Base-by-base conservation (phyloP, 2,888 invertebrate species). In the Drosophila lutescens region DNA sequence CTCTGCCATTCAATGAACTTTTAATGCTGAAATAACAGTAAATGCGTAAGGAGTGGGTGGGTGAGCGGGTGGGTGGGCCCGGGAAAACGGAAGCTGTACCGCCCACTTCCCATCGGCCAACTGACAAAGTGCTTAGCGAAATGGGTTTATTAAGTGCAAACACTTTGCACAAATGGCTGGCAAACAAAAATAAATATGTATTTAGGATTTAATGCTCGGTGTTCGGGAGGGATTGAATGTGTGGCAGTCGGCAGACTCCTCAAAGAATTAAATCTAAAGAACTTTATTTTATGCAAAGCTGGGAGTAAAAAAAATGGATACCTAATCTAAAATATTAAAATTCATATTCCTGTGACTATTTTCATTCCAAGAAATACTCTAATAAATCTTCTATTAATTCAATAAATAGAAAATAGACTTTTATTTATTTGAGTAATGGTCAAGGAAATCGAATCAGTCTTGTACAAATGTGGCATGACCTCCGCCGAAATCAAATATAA, bases 1-100 rank as follows among this genome's bases (percentile, higher is more conserved):
- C 88, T 78, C 72, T 74, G 67, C 80, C 74, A 76, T 77, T 81
- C 79, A 89, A 73, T 78, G 89, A 88, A 88, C 88, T 89, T 89
- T 88, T 89, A 89, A 89, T 89, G 88, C 85, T 74, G 69, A 79
- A 84, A 85, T 88, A 85, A 88, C 87, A 83, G 81, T 86, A 67
- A 86, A 61, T 74, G 70, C 74, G 79, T 80, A 55, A 51, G 75
- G 54, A 49, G 34, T 47, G 60, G 4, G n/a, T 9, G 32, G 44
- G 8, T 30, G 3, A 4, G 17, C 20, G 49, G n/a, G 36, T 30
- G 2, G 8, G 2, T 13, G 54, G 36, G 41, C 69, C 57, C 70
- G 58, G n/a, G n/a, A 70, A 72, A 82, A 58, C 82, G 86, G 82
- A 85, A 82, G 57, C 76, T 56, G 73, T 23, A 50, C 8, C 47